A percentile compares a stretch with the other conserved stretches of the same genome.
Evolutionary conservation across 2,888 invertebrate genomes (phyloP).

Genomic region (Acleris emargana): DNA sequence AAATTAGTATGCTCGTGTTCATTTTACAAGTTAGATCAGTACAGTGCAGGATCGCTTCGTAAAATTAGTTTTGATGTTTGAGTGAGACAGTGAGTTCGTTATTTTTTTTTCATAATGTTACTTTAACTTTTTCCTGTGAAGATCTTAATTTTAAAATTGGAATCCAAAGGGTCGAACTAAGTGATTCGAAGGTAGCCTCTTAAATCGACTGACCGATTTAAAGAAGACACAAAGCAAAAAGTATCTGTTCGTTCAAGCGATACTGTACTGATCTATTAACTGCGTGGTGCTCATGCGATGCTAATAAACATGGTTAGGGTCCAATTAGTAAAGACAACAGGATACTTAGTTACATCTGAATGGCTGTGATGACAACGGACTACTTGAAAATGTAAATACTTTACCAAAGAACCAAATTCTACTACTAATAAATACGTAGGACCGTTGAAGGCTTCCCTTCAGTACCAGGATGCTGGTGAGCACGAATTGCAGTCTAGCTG

Average conservation of each 20-base stretch:
- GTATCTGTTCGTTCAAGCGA: neutral
- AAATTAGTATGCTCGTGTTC: neutral
- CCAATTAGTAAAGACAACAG: conserved; percentile 26
- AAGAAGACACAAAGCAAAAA: neutral
- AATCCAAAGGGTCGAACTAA: no score
- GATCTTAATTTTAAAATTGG: no score
- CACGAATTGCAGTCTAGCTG: no score
- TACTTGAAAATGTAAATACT: conserved; percentile 22
- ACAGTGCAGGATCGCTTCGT: neutral
- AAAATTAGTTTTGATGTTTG: neutral
- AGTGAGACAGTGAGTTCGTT: no score
- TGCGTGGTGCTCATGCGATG: conserved; percentile 8
- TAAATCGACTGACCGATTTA: no score
- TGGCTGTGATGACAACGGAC: conserved; percentile 10
- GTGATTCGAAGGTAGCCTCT: no score
- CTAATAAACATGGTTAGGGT: conserved; percentile 18
- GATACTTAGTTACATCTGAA: conserved; percentile 34
- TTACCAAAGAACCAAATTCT: no score
- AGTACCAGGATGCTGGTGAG: no score
- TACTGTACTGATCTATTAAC: conserved; percentile 1
- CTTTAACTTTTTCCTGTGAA: no score
- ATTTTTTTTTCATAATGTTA: no score
- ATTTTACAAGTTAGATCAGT: neutral
- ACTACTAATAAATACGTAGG: no score
- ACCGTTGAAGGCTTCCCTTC: no score